Evolutionary conservation across 2,888 invertebrate species (phyloP).

Genomic region (Tetranychus piercei): DNA sequence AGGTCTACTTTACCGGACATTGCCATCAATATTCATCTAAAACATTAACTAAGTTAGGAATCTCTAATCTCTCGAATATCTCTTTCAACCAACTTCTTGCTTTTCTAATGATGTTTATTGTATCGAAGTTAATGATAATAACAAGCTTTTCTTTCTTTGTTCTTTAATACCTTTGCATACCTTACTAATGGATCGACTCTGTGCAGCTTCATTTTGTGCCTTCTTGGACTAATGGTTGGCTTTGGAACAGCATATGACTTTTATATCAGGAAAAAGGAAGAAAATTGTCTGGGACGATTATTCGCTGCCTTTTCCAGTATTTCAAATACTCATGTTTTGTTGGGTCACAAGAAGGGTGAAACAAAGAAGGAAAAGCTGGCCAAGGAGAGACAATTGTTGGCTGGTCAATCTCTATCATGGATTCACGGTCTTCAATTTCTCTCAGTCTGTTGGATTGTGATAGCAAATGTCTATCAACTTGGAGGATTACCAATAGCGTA

Average conservation of each 20-base stretch:
- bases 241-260: conserved; percentile 1
- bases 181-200: too few species aligned
- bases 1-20: too few species aligned
- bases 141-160: neutral
- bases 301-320: conserved; percentile 4
- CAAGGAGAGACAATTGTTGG: neutral
- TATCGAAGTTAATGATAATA: neutral
- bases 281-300: conserved; percentile 7
- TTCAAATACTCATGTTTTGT: neutral
- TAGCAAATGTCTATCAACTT: conserved; percentile 18
- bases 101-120: neutral
- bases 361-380: neutral
- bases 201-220: neutral
- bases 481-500: conserved; percentile 16
- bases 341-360: neutral
- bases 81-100: too few species aligned
- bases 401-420: conserved; percentile 5
- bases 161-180: neutral
- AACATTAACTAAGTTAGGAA: too few species aligned
- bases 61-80: too few species aligned
- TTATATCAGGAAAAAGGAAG: neutral
- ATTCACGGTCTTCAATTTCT: conserved; percentile 17
- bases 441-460: conserved; percentile 17
- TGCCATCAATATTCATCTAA: too few species aligned
- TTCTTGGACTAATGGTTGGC: neutral